These are phyloP conservation scores for Diuraphis noxia DNA, from an alignment of 1,140 invertebrate species.

Conservation along the genomic window DNA sequence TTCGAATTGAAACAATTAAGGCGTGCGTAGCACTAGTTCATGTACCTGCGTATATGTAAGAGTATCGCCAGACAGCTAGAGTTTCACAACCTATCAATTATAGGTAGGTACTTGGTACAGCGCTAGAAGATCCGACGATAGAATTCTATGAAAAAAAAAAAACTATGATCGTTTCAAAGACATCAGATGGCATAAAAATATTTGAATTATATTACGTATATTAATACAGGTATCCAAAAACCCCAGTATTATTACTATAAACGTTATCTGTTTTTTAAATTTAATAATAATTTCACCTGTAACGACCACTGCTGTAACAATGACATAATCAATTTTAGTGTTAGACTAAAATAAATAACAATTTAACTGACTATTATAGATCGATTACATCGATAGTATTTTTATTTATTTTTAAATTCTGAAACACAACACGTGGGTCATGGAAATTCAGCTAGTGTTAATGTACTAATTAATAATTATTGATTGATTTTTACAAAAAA, in stretches of 20 bases:
- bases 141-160: not conserved
- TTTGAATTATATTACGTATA: not conserved
- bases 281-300: not conserved
- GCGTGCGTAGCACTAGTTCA: not conserved
- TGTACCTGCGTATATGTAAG: not conserved
- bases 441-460: too few species aligned
- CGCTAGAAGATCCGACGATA: not conserved
- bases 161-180: not conserved
- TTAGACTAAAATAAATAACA: not conserved
- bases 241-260: not conserved
- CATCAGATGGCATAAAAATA: not conserved
- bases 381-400: not conserved
- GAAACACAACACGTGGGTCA: not conserved
- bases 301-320: not conserved
- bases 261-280: not conserved
- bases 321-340: not conserved
- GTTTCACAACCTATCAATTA: not conserved
- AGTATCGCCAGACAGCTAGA: not conserved
- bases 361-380: not conserved
- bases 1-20: slow-evolving; percentile 14
- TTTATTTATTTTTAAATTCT: not conserved
- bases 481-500: not conserved
- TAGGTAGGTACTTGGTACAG: not conserved
- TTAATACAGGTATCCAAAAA: not conserved
- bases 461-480: not conserved